Base-by-base conservation (phyloP, 2,888 invertebrate species). In the Pseudococcus longispinus region DNA sequence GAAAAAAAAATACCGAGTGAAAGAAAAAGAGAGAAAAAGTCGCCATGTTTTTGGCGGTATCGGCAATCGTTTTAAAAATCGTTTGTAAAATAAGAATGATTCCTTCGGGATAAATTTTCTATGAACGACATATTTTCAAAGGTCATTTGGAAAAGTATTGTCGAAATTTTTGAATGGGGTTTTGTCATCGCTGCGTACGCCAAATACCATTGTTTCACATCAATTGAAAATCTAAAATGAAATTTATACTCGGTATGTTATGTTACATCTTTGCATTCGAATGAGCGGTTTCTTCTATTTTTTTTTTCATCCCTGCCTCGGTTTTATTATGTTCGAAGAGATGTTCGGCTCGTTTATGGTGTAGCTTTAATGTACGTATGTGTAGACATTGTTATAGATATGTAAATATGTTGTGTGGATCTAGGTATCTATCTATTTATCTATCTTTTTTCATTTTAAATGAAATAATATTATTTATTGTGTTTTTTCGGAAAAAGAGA, bases 71-170 rank as follows among this genome's bases (percentile, higher is more conserved):
- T 70, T 70, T 70, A 70, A 29, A 70, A 70, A 26, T 70, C 70
- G 70, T 70, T 29, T 70, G 70, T 70, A 70, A 26, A 70, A 70
- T 26, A 70, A 70, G 29, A 70, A 70, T 18, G 70, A 70, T 70
- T 70, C 70, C 70, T 70, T 70, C 29, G 70, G 70, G 70, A 18
- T 29, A 70, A 70, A 70, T 70, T 70, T 70, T 29, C 29, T 29
- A 70, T 70, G 70, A 70, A 70, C 29, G 70, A 29, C 70, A 70
- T 70, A 70, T 70, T 70, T 70, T 70, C 70, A 70, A 70, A 70
- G 29, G 70, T 70, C 29, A 70, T 70, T 70, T 70, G 29, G 70
- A 70, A 70, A 29, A 32, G 29, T 70, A 70, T 70, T 70, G 29
- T 70, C 29, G 70, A 70, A 70, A 70, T 70, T 70, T 70, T 70